These are phyloP conservation scores for Valencia hispanica DNA, from an alignment of 2,797 vertebrate species.

Conservation along the genomic window DNA sequence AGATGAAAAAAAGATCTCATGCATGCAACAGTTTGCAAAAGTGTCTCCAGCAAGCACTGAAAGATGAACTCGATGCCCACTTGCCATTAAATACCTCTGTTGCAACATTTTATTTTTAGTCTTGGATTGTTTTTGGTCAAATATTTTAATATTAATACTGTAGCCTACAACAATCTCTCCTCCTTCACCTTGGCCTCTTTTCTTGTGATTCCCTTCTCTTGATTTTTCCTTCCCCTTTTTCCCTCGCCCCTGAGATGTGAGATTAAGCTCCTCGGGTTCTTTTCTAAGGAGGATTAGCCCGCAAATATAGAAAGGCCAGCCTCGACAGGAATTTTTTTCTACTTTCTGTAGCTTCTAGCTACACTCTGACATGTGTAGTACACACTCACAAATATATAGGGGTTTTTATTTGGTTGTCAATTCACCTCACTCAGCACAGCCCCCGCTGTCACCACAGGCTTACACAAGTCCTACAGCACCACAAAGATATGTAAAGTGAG, in stretches of 20 bases:
- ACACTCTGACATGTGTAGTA: slow-evolving; percentile 26
- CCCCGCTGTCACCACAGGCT: slow-evolving; percentile 37
- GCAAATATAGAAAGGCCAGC: slow-evolving; percentile 24
- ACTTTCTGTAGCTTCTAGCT: slow-evolving; percentile 39
- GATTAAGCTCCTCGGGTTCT: slow-evolving; percentile 24
- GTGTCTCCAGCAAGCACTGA: neutral
- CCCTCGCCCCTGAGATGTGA: slow-evolving; percentile 35
- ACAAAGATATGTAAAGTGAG: slow-evolving; percentile 18
- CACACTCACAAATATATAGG: slow-evolving; percentile 5
- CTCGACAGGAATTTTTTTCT: slow-evolving; percentile 44
- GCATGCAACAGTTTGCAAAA: neutral
- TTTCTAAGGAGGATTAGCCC: slow-evolving; percentile 44
- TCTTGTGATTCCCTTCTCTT: neutral
- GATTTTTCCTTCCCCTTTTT: neutral
- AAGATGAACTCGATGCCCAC: neutral
- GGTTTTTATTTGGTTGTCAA: slow-evolving; percentile 39
- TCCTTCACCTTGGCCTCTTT: neutral
- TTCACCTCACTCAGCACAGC: slow-evolving; percentile 27
- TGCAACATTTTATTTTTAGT: neutral
- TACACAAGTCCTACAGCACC: slow-evolving; percentile 49
- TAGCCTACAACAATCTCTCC: neutral
- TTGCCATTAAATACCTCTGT: neutral
- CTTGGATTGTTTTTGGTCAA: neutral
- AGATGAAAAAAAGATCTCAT: too few relatives aligned
- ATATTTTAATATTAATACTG: neutral